Percentiles rank a stretch among this genome's conserved stretches.
Evolutionary conservation across 2,113 vertebrate species (phyloP).

Genomic region (Varanus salvator): DNA sequence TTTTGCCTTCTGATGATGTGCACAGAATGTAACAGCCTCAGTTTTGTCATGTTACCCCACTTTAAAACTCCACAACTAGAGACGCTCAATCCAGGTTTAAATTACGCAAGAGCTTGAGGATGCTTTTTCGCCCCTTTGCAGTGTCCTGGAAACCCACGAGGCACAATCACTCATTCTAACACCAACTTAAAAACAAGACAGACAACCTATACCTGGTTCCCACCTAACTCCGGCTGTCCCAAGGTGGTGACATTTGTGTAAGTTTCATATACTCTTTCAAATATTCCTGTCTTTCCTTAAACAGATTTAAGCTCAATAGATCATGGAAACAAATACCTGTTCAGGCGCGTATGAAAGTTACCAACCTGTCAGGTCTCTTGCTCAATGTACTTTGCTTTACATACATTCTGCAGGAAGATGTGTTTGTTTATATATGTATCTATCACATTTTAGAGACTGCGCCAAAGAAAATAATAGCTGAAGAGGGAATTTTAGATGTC

Average conservation of each 20-base stretch:
- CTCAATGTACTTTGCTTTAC: neutral
- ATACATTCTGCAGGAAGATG: neutral
- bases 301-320: neutral
- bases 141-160: constrained; percentile 56
- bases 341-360: neutral
- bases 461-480: neutral
- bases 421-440: neutral
- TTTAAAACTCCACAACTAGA: neutral
- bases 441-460: neutral
- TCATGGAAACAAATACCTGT: neutral
- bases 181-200: constrained; percentile 50
- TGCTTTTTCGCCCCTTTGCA: constrained; percentile 24
- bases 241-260: constrained; percentile 50
- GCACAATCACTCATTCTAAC: constrained; percentile 64
- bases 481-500: neutral
- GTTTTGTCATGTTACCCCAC: neutral
- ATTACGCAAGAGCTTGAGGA: neutral
- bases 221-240: constrained; percentile 22
- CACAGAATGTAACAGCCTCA: too few relatives aligned
- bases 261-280: constrained; percentile 6
- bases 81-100: neutral
- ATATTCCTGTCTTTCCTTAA: neutral
- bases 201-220: constrained; percentile 58
- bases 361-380: too few relatives aligned
- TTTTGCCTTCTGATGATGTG: too few relatives aligned